Percentiles rank a stretch among this genome's conserved stretches.
These are phyloP conservation scores for Penelope pileata DNA, from an alignment of 2,113 vertebrate species.

Conservation along the genomic window DNA sequence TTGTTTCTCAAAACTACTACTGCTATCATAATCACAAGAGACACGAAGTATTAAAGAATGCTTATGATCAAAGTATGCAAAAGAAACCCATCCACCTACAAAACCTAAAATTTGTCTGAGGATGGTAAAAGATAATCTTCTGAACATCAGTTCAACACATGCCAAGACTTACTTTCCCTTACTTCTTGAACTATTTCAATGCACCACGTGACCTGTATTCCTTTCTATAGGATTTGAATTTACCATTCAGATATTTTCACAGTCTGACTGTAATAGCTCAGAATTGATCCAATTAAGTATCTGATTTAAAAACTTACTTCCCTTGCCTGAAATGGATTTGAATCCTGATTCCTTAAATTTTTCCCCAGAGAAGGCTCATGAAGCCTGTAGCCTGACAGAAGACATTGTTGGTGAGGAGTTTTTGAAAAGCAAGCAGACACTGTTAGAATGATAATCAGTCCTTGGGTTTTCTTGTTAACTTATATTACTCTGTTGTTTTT, in stretches of 20 bases:
- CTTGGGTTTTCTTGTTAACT: background rate
- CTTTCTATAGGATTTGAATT: background rate
- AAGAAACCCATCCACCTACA: background rate
- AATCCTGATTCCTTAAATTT: background rate
- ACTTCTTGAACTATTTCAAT: background rate
- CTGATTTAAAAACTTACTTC: background rate
- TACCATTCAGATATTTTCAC: background rate
- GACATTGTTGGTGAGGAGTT: background rate
- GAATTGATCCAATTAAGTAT: background rate
- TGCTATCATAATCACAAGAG: background rate
- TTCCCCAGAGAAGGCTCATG: background rate
- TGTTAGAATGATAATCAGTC: background rate
- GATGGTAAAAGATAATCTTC: background rate
- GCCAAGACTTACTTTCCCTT: background rate
- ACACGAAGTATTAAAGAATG: background rate
- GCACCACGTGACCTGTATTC: background rate
- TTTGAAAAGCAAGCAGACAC: background rate
- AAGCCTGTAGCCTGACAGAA: background rate
- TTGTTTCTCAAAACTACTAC: background rate
- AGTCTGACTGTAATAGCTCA: background rate
- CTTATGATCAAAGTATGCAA: background rate
- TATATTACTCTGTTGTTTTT: background rate
- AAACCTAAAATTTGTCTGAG: background rate
- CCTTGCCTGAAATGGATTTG: constrained; percentile 5
- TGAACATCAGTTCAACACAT: background rate